Evolutionary conservation across 2,113 vertebrate species (phyloP), one percentile per base, ranked within the genome.

Genomic region (Nycticebus coucang): DNA sequence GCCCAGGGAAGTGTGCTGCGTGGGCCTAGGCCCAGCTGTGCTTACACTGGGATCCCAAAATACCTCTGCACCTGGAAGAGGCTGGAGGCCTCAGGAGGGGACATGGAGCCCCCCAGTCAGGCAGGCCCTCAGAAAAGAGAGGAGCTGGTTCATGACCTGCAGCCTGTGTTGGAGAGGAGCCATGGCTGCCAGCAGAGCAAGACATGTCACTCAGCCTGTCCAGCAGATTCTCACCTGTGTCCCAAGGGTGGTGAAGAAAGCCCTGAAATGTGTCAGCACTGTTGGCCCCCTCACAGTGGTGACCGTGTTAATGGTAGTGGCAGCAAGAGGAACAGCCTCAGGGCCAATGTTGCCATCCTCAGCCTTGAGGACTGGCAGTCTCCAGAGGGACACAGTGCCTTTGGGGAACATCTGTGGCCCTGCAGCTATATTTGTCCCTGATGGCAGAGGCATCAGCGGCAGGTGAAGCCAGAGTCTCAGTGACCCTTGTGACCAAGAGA

Each of bases 1-100:
- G 77, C 45, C 81, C 41, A n/a, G 41, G 74, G 33, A 74, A 71
- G 7, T 84, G 94, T 72, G 77, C 72, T 83, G 14, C 7, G 10
- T 14, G 77, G 94, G 81, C 62, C 93, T 3, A 74, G 80, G 68
- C 68, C 88, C 95, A 96, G 97, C 93, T 96, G 91, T 95, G 89
- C 93, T 96, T 95, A 93, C 30, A 71, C 59, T 80, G 82, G 60
- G 28, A 89, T 77, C 89, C 88, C 60, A 30, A 95, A 78, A 53
- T 45, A 88, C 45, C 6, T 35, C 74, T 80, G 81, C 71, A 30
- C n/a, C 85, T 82, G 22, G 62, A 90, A 45, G 79, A 89, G n/a
- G 60, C 50, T 78, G 83, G 33, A 19, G 21, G 55, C 1, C 0
- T 45, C 28, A 84, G 60, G 83, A 85, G 50, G 74, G 60, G 72